A percentile compares a stretch with the other conserved stretches of the same genome.
phyloP scores from a whole-genome alignment of 2,888 invertebrate species.

The Ametastegia equiseti region DNA sequence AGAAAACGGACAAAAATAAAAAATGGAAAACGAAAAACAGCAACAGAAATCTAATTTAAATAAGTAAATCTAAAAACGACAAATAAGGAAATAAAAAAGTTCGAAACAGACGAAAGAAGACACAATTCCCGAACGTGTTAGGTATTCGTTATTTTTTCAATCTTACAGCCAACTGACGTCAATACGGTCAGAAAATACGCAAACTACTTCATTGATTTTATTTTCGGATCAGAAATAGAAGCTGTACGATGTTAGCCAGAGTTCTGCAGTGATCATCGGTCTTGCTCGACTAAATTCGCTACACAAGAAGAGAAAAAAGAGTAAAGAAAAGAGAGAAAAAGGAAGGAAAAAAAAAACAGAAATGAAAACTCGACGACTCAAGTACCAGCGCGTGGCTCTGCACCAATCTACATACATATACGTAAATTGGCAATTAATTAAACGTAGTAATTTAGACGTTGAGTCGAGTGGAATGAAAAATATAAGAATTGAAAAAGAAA shows the following conservation, averaged over 20 bases:
- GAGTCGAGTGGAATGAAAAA: too few species aligned
- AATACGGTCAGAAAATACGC: constrained; percentile 24
- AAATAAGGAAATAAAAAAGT: too few species aligned
- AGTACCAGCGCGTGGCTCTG: background rate
- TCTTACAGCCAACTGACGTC: constrained; percentile 2
- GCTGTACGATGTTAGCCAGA: constrained; percentile 34
- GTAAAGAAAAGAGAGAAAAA: background rate
- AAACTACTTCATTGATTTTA: constrained; percentile 28
- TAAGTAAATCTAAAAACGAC: background rate
- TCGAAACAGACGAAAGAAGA: too few species aligned
- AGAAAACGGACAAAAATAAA: background rate
- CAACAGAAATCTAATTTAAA: background rate
- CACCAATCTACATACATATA: background rate
- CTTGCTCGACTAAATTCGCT: background rate
- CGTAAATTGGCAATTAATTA: background rate
- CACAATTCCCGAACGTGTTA: background rate
- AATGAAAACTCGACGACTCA: background rate
- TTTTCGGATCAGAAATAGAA: constrained; percentile 32
- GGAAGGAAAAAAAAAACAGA: background rate
- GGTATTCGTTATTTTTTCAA: background rate
- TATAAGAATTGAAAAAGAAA: constrained; percentile 38
- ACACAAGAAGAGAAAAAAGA: background rate
- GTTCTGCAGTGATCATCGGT: constrained; percentile 6
- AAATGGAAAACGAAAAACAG: background rate
- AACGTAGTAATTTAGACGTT: too few species aligned